A percentile compares a stretch with the other conserved stretches of the same genome.
Evolutionary conservation across 2,113 vertebrate genomes (phyloP).

Genomic region (Pogonocichla stellata): DNA sequence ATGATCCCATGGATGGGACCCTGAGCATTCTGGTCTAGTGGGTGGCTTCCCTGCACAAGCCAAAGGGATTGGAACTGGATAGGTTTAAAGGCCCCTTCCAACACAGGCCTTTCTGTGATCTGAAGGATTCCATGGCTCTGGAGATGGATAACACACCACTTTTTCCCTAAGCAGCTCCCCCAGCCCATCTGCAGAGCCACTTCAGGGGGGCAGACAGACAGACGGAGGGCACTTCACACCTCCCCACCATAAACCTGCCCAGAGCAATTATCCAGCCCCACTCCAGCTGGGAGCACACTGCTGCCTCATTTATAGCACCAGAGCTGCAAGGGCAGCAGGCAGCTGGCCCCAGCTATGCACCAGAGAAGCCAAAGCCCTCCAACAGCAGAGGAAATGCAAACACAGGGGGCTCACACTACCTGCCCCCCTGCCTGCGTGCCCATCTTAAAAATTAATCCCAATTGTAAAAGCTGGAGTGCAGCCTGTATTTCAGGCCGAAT

Average conservation of each 20-base stretch:
- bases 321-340: conserved; percentile 20
- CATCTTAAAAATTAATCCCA: background rate
- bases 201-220: conserved; percentile 45
- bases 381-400: background rate
- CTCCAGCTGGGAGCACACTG: conserved; percentile 47
- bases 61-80: background rate
- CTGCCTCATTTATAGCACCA: conserved; percentile 67
- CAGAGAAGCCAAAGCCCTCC: background rate
- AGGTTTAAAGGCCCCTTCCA: background rate
- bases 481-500: background rate
- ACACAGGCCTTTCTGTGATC: background rate
- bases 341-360: background rate
- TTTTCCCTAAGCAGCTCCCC: background rate
- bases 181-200: background rate
- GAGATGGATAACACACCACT: fast-evolving
- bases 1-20: background rate
- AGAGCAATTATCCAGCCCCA: conserved; percentile 67
- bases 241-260: conserved; percentile 80
- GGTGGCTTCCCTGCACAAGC: background rate
- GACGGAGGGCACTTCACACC: conserved; percentile 73
- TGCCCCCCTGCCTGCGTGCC: background rate
- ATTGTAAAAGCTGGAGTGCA: conserved; percentile 18
- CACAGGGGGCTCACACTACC: background rate
- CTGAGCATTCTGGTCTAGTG: background rate
- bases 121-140: fast-evolving